These are phyloP conservation scores for Struthidea cinerea DNA, from an alignment of 2,113 vertebrate genomes.

Conservation along the genomic window DNA sequence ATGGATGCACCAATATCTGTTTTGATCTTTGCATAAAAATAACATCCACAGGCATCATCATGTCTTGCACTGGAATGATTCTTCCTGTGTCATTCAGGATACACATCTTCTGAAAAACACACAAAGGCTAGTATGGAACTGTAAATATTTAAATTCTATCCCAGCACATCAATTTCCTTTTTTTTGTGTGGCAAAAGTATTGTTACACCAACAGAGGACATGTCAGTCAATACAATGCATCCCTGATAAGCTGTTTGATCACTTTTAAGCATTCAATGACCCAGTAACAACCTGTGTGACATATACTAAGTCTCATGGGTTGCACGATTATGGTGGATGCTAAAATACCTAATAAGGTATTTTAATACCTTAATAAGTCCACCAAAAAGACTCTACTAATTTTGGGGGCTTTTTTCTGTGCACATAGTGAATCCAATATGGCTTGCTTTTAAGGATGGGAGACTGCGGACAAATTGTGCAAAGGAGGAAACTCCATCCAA, in stretches of 20 bases:
- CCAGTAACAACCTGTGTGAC: neutral
- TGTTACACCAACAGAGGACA: neutral
- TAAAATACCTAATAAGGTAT: neutral
- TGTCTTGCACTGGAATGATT: neutral
- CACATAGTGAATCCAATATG: neutral
- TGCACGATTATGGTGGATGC: neutral
- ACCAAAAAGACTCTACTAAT: neutral
- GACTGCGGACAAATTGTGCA: neutral
- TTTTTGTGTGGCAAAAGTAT: neutral
- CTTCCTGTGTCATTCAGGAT: neutral
- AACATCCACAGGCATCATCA: neutral
- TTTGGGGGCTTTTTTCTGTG: accelerated
- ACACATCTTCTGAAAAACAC: neutral
- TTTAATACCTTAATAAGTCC: neutral
- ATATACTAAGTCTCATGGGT: neutral
- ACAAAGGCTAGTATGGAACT: neutral
- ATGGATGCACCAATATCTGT: neutral
- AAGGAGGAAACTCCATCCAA: neutral
- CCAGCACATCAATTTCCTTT: neutral
- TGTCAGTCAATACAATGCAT: neutral
- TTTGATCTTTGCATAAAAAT: neutral
- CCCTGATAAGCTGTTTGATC: neutral
- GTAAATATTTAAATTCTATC: neutral
- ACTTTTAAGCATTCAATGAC: neutral
- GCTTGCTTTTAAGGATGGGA: neutral